These are phyloP conservation scores for Albula glossodonta DNA, from an alignment of 2,113 vertebrate genomes.

Conservation along the genomic window DNA sequence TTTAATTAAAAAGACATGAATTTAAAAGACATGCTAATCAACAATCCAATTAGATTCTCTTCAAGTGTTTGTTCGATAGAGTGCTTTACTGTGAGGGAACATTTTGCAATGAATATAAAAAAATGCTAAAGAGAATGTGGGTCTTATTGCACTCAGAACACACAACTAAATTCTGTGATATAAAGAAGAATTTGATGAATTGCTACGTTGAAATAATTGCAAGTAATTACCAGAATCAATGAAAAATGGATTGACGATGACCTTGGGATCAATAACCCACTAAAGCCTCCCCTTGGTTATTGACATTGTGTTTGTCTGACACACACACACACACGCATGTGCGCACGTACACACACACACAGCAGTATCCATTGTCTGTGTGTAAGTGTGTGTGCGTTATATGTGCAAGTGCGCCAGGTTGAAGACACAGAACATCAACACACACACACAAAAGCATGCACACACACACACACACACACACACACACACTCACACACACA, in stretches of 20 bases:
- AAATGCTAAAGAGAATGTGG: background rate
- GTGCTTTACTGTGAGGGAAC: background rate
- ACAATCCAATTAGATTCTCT: background rate
- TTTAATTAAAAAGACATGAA: conserved; percentile 5
- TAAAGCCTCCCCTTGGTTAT: background rate
- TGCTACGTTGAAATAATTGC: background rate
- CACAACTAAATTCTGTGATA: background rate
- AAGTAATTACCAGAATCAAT: background rate
- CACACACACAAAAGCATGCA: too few relatives aligned
- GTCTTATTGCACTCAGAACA: background rate
- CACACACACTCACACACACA: too few relatives aligned
- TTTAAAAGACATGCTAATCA: conserved; percentile 9
- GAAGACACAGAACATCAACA: too few relatives aligned
- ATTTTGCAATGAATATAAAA: background rate
- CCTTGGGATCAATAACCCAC: background rate
- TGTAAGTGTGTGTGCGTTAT: background rate
- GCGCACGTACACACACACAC: background rate
- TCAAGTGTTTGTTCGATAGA: background rate
- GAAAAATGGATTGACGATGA: background rate
- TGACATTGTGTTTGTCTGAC: background rate
- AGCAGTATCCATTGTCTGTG: too few relatives aligned
- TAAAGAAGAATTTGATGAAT: background rate
- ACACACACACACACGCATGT: background rate
- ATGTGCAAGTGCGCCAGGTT: too few relatives aligned
- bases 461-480: background rate